Conservation (phyloP, 2,797 vertebrate genomes). For the Falco berigora region DNA sequence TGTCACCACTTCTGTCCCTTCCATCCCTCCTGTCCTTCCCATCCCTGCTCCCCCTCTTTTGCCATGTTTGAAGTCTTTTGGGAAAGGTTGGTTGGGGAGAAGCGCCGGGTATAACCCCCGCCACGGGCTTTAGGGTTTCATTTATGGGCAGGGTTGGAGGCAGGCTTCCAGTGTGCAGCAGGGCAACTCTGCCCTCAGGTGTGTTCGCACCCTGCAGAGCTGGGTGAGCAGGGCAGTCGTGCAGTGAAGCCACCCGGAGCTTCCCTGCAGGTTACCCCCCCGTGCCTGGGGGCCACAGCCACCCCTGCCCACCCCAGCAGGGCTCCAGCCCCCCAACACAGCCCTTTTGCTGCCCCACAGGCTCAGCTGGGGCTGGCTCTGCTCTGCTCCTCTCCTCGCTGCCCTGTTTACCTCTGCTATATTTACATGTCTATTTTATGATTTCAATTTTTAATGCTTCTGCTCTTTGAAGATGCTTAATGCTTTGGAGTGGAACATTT, state of each 20-base stretch:
- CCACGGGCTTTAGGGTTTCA: fast-evolving
- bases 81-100: background rate
- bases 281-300: background rate
- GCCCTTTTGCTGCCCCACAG: background rate
- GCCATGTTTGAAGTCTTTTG: background rate
- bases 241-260: background rate
- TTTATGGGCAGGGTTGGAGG: background rate
- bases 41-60: background rate
- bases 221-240: background rate
- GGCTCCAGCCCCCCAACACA: background rate
- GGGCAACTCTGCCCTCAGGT: background rate
- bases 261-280: background rate
- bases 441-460: constrained; percentile 83
- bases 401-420: constrained; percentile 67
- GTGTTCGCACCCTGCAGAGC: background rate
- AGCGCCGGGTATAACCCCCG: background rate
- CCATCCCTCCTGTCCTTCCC: background rate
- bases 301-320: background rate
- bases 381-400: background rate
- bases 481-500: constrained; percentile 80
- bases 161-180: background rate
- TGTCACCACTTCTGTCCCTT: background rate
- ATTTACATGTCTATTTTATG: constrained; percentile 80
- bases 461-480: constrained; percentile 80
- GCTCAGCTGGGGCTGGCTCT: background rate